Conservation (phyloP, 2,888 invertebrate species). For the Scelioninae gen. 1 region DNA sequence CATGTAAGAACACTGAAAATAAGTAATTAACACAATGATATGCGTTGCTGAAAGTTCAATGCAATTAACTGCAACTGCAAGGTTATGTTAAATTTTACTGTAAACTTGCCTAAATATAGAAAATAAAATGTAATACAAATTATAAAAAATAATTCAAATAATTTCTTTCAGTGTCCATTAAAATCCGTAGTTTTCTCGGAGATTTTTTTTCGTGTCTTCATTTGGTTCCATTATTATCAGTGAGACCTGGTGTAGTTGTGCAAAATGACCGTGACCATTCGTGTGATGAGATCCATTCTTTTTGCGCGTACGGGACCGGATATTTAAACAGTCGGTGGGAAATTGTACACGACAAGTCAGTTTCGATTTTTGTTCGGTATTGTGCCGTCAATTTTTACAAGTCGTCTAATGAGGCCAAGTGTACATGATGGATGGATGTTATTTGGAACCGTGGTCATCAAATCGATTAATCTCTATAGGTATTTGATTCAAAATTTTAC, state of each 20-base stretch:
- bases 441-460: not conserved
- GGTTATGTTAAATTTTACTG: too few relatives aligned
- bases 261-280: conserved; percentile 63
- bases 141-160: too few relatives aligned
- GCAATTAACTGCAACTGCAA: too few relatives aligned
- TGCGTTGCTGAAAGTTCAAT: too few relatives aligned
- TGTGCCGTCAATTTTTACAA: conserved; percentile 32
- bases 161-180: too few relatives aligned
- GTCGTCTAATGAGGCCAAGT: conserved; percentile 23
- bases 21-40: too few relatives aligned
- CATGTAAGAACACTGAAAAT: too few relatives aligned
- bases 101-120: too few relatives aligned
- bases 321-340: conserved; percentile 45
- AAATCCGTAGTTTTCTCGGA: too few relatives aligned
- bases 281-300: conserved; percentile 58
- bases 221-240: conserved; percentile 43
- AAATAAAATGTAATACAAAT: too few relatives aligned
- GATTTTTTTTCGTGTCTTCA: conserved; percentile 10
- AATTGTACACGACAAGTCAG: conserved; percentile 9
- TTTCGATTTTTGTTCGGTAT: conserved; percentile 6
- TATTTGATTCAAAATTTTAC: too few relatives aligned
- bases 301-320: conserved; percentile 61
- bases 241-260: conserved; percentile 27
- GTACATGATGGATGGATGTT: conserved; percentile 33
- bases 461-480: conserved; percentile 14